These are phyloP conservation scores for Augiades crinisus DNA, from an alignment of 2,888 invertebrate species.

Conservation along the genomic window DNA sequence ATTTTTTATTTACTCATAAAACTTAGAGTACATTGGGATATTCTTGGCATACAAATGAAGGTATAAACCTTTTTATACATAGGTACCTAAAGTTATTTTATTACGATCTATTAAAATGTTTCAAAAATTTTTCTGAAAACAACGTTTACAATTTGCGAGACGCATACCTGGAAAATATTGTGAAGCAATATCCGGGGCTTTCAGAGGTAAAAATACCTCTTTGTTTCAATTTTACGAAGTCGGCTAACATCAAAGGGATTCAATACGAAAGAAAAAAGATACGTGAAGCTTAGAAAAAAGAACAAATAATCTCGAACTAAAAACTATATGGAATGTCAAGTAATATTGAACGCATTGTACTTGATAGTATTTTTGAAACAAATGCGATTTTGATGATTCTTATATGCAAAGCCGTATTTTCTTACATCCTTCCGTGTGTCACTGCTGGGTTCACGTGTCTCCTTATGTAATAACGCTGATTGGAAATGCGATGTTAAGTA, in stretches of 20 bases:
- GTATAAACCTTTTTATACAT: too few species aligned
- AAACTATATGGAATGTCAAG: too few species aligned
- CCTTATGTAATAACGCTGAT: too few species aligned
- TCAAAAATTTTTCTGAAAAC: slow-evolving; percentile 7
- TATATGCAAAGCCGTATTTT: too few species aligned
- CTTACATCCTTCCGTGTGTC: too few species aligned
- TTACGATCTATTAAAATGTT: slow-evolving; percentile 10
- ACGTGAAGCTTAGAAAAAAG: too few species aligned
- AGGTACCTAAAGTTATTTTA: slow-evolving; percentile 16
- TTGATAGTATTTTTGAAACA: too few species aligned
- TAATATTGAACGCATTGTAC: too few species aligned
- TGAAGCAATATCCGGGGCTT: slow-evolving; percentile 13
- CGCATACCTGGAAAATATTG: slow-evolving; percentile 15
- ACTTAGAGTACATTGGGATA: slow-evolving; percentile 8
- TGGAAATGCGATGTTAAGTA: too few species aligned
- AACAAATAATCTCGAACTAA: too few species aligned
- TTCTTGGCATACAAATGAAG: slow-evolving; percentile 12
- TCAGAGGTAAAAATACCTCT: slow-evolving; percentile 16
- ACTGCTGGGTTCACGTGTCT: too few species aligned
- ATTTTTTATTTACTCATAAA: slow-evolving; percentile 23
- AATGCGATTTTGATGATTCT: too few species aligned
- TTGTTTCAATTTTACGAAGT: slow-evolving; percentile 20
- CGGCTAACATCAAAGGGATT: slow-evolving; percentile 22
- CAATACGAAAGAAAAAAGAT: slow-evolving; percentile 20
- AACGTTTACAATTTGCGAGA: slow-evolving; percentile 10